Evolutionary conservation across 2,888 invertebrate species (phyloP), one percentile per base, ranked within the genome.

Genomic region (Xiphydria camelus): DNA sequence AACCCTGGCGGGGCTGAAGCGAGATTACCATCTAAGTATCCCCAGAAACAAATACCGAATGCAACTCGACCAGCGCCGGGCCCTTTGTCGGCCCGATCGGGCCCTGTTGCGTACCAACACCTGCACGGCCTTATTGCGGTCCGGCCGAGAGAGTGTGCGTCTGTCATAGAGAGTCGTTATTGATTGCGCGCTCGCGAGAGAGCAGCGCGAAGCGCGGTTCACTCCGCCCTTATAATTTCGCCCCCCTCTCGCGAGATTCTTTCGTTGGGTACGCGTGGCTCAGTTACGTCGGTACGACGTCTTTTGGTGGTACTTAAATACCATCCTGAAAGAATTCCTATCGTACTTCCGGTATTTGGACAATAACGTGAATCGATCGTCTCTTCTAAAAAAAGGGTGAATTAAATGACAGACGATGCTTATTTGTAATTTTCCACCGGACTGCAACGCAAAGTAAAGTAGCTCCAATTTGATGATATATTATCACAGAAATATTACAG

Each of bases 41-140:
- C 51, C 59, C 57, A 60, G 64, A 67, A 73, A 73, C 71, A 72
- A 74, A 73, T 72, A 67, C 68, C 66, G 64, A 68, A 68, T 66
- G 66, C 66, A 64, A 59, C 60, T 66, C 62, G 59, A 49, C 63
- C 58, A 63, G 62, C 59, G 64, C 55, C 61, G 37, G 57, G 51
- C 46, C 64, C 72, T 72, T 75, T 75, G 73, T 73, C 70, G 70
- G 72, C 61, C 41, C 40, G 41, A 43, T 56, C 51, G 53, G 57
- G 52, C 51, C 58, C 57, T 61, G 66, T 66, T 64, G 58, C 55
- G 53, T 61, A 65, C 67, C 63, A 62, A 69, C 69, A 69, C 70
- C 70, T 66, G 66, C 63, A 29, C 29, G 15, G 29, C 12, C 29
- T 29, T 29, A 29, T 29, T 29, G 47, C 50, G 43, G 47, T 43